A percentile compares a stretch with the other conserved stretches of the same genome.
Evolutionary conservation across 1,140 invertebrate genomes (phyloP).

Genomic region (Tyrophagus putrescentiae): DNA sequence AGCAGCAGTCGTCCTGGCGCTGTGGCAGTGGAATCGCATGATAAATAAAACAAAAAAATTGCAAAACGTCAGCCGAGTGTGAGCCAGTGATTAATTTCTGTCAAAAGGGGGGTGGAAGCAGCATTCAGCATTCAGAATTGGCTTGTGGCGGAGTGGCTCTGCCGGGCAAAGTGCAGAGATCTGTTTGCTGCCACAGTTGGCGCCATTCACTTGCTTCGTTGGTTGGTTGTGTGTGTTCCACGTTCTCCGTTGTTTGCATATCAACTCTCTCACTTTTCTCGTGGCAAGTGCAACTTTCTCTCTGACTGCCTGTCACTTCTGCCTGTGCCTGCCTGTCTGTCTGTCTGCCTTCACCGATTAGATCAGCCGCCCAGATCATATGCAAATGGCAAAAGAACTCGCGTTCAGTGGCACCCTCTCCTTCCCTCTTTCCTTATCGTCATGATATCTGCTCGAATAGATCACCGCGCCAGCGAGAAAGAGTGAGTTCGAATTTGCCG

Average conservation of each 20-base stretch:
- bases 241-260: conserved; percentile 1
- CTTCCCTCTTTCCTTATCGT: no score
- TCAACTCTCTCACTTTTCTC: neutral
- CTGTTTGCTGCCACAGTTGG: neutral
- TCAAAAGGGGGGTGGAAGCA: conserved; percentile 4
- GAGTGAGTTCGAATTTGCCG: conserved; percentile 6
- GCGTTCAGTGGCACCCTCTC: no score
- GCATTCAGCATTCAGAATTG: no score
- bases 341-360: neutral
- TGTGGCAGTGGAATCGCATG: neutral
- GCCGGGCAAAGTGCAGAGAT: no score
- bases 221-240: neutral
- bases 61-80: neutral
- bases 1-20: neutral
- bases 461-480: no score
- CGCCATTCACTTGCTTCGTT: neutral
- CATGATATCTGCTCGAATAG: conserved; percentile 10
- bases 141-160: no score
- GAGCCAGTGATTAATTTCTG: conserved; percentile 10
- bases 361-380: conserved; percentile 8
- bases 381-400: neutral
- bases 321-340: neutral
- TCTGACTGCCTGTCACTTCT: neutral
- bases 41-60: neutral
- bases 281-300: no score